Evolutionary conservation across 2,113 vertebrate species (phyloP).

Genomic region (Cynocephalus volans): DNA sequence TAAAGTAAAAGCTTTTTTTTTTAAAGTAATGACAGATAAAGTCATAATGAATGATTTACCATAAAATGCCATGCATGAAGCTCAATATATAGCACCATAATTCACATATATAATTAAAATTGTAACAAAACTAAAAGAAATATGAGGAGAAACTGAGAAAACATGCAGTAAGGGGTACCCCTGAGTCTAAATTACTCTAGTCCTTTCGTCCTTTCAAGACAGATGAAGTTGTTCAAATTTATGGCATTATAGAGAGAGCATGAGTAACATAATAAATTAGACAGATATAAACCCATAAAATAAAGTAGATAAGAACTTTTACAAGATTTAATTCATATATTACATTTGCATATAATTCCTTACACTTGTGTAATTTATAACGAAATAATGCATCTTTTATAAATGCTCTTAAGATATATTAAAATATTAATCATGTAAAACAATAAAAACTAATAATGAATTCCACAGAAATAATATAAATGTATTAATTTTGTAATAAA

Average conservation of each 20-base stretch:
- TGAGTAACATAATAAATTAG: neutral
- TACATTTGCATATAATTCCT: neutral
- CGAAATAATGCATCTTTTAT: neutral
- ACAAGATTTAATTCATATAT: neutral
- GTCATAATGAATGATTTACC: neutral
- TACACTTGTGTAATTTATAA: neutral
- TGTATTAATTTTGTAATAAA: neutral
- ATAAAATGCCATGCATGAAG: too few relatives aligned
- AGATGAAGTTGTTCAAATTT: neutral
- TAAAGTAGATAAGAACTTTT: neutral
- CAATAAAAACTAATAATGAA: neutral
- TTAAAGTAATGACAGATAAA: neutral
- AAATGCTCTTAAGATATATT: neutral
- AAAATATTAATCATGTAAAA: neutral
- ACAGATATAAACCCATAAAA: neutral
- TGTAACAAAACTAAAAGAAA: neutral
- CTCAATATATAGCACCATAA: neutral
- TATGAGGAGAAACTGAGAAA: neutral
- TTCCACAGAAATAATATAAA: neutral
- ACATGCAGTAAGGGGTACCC: neutral
- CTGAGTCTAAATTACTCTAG: neutral
- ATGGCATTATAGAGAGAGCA: neutral
- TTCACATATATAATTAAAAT: neutral
- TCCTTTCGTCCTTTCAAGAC: neutral
- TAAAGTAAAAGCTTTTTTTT: neutral